Evolutionary conservation across 2,888 invertebrate species (phyloP), one percentile per base, ranked within the genome.

Genomic region (Tetropium fuscum): DNA sequence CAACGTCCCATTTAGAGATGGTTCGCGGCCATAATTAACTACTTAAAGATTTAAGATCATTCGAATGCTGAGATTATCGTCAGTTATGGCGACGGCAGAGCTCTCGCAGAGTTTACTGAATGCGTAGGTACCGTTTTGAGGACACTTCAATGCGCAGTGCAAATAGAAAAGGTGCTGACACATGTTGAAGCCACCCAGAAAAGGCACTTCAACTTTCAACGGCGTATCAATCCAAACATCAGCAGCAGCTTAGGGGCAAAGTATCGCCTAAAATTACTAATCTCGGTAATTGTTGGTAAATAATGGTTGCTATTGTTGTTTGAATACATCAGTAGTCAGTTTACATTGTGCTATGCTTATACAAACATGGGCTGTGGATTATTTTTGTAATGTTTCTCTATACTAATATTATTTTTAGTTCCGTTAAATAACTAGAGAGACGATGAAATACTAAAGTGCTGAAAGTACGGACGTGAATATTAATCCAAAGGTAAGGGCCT

Each of bases 81-180:
- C 58, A 59, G 63, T 61, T 58, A 63, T 54, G 58, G 60, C 67
- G 67, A 69, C 66, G 64, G 69, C 63, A 66, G 66, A 62, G 27
- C n/a, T n/a, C 15, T 25, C 4, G 16, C 36, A 22, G 5, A 36
- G 48, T 34, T 40, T 34, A 27, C 62, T 63, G 66, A 65, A 66
- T 63, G 67, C 66, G 68, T 68, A 64, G 66, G 62, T 67, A 63
- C 57, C 64, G 66, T 66, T 71, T 63, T 74, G 67, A 60, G 65
- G 65, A 54, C 55, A 54, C 59, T 58, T 71, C 53, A 60, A 71
- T 61, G 56, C 58, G 51, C 34, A 38, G 62, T 66, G 69, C 66
- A 57, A 68, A 69, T 43, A 67, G 27, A 58, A 63, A 72, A 71
- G 60, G 53, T 70, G 72, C 73, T 73, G 72, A 72, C 71, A 60